Evolutionary conservation across 2,797 vertebrate species (phyloP).

Genomic region (Decapterus maruadsi): DNA sequence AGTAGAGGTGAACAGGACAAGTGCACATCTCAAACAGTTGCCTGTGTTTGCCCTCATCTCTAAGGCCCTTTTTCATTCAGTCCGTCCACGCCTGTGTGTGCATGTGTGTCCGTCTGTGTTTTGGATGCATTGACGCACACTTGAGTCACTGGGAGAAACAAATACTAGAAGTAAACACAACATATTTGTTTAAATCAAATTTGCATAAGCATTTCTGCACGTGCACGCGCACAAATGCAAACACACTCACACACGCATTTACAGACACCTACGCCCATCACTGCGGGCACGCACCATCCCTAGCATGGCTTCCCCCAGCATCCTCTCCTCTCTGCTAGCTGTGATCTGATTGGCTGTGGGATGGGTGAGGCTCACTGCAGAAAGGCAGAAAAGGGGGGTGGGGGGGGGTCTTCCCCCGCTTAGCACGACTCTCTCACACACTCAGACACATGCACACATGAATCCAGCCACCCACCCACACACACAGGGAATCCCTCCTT

Average conservation of each 20-base stretch:
- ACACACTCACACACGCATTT: constrained; percentile 15
- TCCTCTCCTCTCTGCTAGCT: constrained; percentile 42
- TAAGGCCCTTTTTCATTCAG: not conserved
- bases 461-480: not conserved
- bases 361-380: constrained; percentile 83
- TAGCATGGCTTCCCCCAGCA: constrained; percentile 67
- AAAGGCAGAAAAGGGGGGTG: constrained; percentile 61
- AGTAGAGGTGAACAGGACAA: constrained; percentile 6
- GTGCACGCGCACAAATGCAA: constrained; percentile 4
- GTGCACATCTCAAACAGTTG: constrained; percentile 8
- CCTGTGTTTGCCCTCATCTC: constrained; percentile 27
- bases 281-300: constrained; percentile 62
- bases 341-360: constrained; percentile 69
- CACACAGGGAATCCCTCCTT: constrained; percentile 74
- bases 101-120: not conserved
- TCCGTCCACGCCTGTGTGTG: not conserved
- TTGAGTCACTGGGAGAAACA: not conserved
- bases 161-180: not conserved
- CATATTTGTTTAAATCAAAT: not conserved
- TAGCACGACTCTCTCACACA: constrained; percentile 49
- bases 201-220: not conserved
- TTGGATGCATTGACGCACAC: constrained; percentile 2
- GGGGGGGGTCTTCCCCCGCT: constrained; percentile 56
- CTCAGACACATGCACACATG: not conserved
- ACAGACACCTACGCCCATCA: constrained; percentile 62